Percentiles rank a stretch among this genome's conserved stretches.
Evolutionary conservation across 2,888 invertebrate species (phyloP).

Genomic region (Apamea sordens): DNA sequence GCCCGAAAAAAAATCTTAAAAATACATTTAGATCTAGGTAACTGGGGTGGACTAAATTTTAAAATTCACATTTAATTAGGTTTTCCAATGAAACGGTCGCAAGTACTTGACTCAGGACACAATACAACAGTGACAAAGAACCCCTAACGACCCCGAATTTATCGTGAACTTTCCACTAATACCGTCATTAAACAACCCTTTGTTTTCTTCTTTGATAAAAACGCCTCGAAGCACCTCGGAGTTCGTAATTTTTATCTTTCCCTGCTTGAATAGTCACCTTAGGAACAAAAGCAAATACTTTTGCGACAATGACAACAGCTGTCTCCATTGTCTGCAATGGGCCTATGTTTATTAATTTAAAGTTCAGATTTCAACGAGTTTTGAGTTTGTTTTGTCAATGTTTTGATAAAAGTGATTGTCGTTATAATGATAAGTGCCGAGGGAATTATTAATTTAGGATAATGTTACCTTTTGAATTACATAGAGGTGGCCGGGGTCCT

Average conservation of each 20-base stretch:
- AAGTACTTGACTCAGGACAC: slow-evolving; percentile 80
- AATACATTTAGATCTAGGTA: slow-evolving; percentile 34
- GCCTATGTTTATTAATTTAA: slow-evolving; percentile 68
- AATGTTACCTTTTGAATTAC: slow-evolving; percentile 5
- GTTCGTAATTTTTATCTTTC: slow-evolving; percentile 88
- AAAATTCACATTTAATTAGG: slow-evolving; percentile 74
- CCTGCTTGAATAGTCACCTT: slow-evolving; percentile 80
- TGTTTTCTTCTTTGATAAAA: slow-evolving; percentile 89
- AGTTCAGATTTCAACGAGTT: slow-evolving; percentile 59
- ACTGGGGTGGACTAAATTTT: slow-evolving; percentile 54
- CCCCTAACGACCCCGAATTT: slow-evolving; percentile 87
- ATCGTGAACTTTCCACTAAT: slow-evolving; percentile 89
- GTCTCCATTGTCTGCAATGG: slow-evolving; percentile 70
- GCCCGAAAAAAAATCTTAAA: slow-evolving; percentile 2
- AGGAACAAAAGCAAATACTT: slow-evolving; percentile 83
- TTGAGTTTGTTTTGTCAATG: slow-evolving; percentile 41
- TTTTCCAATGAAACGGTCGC: slow-evolving; percentile 76
- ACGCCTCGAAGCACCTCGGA: slow-evolving; percentile 83
- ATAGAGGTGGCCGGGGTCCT: not conserved
- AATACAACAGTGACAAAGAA: slow-evolving; percentile 87
- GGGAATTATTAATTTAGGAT: slow-evolving; percentile 16
- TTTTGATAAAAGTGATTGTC: slow-evolving; percentile 49
- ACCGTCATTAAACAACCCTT: slow-evolving; percentile 89
- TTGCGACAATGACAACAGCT: slow-evolving; percentile 78
- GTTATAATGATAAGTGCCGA: slow-evolving; percentile 36